phyloP scores from a whole-genome alignment of 2,797 vertebrate genomes.

The Myotis myotis region DNA sequence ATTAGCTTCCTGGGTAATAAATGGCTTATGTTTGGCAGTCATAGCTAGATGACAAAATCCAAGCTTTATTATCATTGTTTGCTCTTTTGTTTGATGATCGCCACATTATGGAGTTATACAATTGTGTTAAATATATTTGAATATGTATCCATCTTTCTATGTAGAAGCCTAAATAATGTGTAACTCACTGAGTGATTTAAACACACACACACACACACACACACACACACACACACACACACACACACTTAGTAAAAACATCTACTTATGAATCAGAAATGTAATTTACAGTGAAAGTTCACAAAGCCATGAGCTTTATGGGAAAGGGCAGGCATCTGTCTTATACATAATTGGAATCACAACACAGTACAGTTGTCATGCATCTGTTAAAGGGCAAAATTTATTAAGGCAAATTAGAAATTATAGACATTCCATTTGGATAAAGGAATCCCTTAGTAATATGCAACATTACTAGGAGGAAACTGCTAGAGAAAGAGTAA shows the following conservation, averaged over 20 bases:
- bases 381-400: conserved; percentile 73
- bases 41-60: background rate
- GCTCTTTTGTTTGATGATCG: background rate
- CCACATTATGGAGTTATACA: background rate
- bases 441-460: conserved; percentile 39
- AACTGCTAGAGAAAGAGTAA: background rate
- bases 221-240: background rate
- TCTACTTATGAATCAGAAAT: conserved; percentile 51
- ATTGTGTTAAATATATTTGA: background rate
- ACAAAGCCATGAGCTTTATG: conserved; percentile 55
- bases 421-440: conserved; percentile 49
- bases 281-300: conserved; percentile 60
- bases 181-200: conserved; percentile 10
- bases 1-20: background rate
- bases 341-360: conserved; percentile 65
- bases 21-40: background rate
- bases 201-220: background rate
- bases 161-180: background rate
- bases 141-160: background rate
- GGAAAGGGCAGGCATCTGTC: conserved; percentile 73
- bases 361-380: conserved; percentile 57
- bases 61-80: background rate
- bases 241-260: conserved; percentile 34
- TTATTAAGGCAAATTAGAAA: conserved; percentile 74
- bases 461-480: background rate